Conservation (phyloP, 2,888 invertebrate genomes). For the Alloscopus bannaensis region DNA sequence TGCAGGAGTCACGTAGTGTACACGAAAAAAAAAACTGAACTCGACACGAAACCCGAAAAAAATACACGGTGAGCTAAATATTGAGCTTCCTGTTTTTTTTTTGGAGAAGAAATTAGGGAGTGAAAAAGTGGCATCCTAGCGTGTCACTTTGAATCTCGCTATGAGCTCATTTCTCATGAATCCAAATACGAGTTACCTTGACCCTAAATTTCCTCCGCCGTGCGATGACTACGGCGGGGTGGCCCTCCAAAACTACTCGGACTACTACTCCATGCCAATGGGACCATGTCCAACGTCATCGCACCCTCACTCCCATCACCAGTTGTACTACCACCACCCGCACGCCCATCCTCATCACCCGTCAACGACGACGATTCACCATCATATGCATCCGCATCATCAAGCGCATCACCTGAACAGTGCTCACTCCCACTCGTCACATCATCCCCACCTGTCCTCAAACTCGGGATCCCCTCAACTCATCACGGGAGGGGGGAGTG, state of each 20-base stretch:
- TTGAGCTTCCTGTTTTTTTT: slow-evolving; percentile 16
- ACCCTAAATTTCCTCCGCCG: slow-evolving; percentile 77
- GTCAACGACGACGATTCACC: slow-evolving; percentile 64
- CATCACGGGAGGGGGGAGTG: slow-evolving; percentile 77
- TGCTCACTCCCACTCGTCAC: background rate
- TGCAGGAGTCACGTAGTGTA: too few relatives aligned
- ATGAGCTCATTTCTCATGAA: slow-evolving; percentile 73
- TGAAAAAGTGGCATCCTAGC: slow-evolving; percentile 52
- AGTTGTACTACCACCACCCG: slow-evolving; percentile 78
- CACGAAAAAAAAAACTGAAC: background rate
- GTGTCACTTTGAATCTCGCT: slow-evolving; percentile 52
- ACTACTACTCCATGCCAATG: slow-evolving; percentile 70
- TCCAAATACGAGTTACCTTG: slow-evolving; percentile 75
- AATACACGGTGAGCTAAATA: background rate
- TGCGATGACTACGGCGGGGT: slow-evolving; percentile 70
- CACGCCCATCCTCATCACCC: slow-evolving; percentile 70
- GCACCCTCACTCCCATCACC: slow-evolving; percentile 81
- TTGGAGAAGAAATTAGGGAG: slow-evolving; percentile 17
- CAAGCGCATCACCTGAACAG: slow-evolving; percentile 64
- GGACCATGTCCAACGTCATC: slow-evolving; percentile 73
- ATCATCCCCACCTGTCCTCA: slow-evolving; percentile 67
- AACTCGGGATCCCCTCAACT: slow-evolving; percentile 67
- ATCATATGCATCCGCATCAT: slow-evolving; percentile 71
- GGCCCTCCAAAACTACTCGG: slow-evolving; percentile 67
- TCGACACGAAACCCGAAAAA: too few relatives aligned